A percentile compares a stretch with the other conserved stretches of the same genome.
Conservation (phyloP, 2,888 invertebrate genomes). For the Pharmacophagus antenor region DNA sequence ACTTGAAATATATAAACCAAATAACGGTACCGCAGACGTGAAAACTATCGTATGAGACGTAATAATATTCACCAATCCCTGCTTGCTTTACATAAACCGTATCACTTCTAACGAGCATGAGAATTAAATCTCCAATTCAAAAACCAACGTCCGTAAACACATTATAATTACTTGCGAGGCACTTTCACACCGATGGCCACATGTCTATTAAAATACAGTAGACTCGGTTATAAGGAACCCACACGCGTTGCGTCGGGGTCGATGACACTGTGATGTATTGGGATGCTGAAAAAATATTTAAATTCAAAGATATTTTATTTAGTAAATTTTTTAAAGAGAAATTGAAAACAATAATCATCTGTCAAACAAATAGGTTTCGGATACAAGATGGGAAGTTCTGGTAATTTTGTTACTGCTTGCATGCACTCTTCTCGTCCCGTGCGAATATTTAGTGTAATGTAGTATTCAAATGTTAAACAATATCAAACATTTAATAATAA, state of each 20-base stretch:
- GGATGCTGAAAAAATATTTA: slow-evolving; percentile 18
- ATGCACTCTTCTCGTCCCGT: no score
- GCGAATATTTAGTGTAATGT: no score
- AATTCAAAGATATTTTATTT: no score
- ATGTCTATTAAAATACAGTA: slow-evolving; percentile 30
- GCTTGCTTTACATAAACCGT: slow-evolving; percentile 7
- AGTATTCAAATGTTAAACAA: no score
- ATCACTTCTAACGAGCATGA: slow-evolving; percentile 28
- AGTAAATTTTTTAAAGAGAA: no score
- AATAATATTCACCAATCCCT: slow-evolving; percentile 5
- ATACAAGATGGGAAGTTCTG: no score
- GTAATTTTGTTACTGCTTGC: no score
- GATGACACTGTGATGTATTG: slow-evolving; percentile 23
- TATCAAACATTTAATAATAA: no score
- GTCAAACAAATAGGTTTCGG: no score
- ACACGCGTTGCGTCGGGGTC: slow-evolving; percentile 31
- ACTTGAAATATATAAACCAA: not conserved
- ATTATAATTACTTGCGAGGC: slow-evolving; percentile 21
- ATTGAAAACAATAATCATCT: no score
- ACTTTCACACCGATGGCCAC: slow-evolving; percentile 30
- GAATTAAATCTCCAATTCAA: slow-evolving; percentile 24
- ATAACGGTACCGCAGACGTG: not conserved
- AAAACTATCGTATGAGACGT: not conserved
- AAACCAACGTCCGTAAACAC: slow-evolving; percentile 26
- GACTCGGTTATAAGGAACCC: slow-evolving; percentile 24